phyloP scores from a whole-genome alignment of 2,797 vertebrate species.

The Mormyrops boulengeri region DNA sequence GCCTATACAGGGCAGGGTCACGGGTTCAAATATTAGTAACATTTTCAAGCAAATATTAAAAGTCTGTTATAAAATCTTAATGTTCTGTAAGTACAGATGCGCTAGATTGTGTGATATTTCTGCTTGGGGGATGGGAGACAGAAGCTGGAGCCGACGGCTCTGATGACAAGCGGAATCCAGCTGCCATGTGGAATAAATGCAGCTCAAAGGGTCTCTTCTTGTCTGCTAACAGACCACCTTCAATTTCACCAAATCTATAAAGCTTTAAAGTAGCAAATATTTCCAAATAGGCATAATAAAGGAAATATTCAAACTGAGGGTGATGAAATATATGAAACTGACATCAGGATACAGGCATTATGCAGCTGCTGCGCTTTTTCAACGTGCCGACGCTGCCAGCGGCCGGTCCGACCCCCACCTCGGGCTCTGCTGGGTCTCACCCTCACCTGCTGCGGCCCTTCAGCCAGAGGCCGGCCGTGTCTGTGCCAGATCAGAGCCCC shows the following conservation, averaged over 20 bases:
- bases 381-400: not conserved
- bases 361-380: not conserved
- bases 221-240: not conserved
- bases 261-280: not conserved
- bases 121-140: not conserved
- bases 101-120: not conserved
- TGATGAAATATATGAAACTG: not conserved
- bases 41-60: not conserved
- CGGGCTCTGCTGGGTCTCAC: not conserved
- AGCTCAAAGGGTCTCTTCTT: not conserved
- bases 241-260: not conserved
- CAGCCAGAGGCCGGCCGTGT: not conserved
- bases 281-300: not conserved
- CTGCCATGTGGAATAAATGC: not conserved
- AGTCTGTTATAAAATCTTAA: not conserved
- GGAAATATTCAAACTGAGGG: not conserved
- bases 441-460: not conserved
- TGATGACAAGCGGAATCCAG: not conserved
- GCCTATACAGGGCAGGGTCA: not conserved
- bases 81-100: not conserved
- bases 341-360: not conserved
- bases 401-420: not conserved
- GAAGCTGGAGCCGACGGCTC: not conserved
- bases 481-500: not conserved
- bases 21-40: not conserved